Percentiles rank a stretch among this genome's conserved stretches.
phyloP scores from a whole-genome alignment of 2,113 vertebrate species.

The Pterocles orientalis region DNA sequence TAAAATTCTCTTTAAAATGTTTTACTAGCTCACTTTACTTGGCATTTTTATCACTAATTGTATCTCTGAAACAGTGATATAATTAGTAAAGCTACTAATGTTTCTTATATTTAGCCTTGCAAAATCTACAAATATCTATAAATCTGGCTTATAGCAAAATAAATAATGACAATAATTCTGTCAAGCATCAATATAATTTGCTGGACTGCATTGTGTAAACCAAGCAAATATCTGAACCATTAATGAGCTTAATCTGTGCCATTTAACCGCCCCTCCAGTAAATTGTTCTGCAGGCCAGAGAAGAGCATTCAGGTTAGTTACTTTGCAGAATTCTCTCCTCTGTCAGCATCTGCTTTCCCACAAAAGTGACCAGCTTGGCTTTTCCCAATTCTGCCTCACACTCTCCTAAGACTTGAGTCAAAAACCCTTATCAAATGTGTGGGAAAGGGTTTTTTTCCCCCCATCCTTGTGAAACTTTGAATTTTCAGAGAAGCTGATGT shows the following conservation, averaged over 20 bases:
- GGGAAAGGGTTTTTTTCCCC: neutral
- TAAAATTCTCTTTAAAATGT: conserved; percentile 76
- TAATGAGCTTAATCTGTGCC: conserved; percentile 61
- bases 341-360: neutral
- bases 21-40: conserved; percentile 75
- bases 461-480: neutral
- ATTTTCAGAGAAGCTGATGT: neutral
- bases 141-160: conserved; percentile 74
- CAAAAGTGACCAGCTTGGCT: neutral
- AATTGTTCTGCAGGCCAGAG: conserved; percentile 22
- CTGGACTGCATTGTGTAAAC: conserved; percentile 62
- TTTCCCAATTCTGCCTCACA: neutral
- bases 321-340: neutral
- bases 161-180: conserved; percentile 75
- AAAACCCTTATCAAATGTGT: neutral
- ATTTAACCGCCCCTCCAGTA: conserved; percentile 26
- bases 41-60: conserved; percentile 76
- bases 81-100: conserved; percentile 80
- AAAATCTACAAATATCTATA: conserved; percentile 71
- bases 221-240: conserved; percentile 51
- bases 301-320: neutral
- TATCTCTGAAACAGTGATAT: conserved; percentile 74
- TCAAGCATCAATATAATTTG: conserved; percentile 67
- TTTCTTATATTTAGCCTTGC: conserved; percentile 75
- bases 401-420: neutral